phyloP scores from a whole-genome alignment of 2,888 invertebrate genomes.

The Lasioglossum lativentre region DNA sequence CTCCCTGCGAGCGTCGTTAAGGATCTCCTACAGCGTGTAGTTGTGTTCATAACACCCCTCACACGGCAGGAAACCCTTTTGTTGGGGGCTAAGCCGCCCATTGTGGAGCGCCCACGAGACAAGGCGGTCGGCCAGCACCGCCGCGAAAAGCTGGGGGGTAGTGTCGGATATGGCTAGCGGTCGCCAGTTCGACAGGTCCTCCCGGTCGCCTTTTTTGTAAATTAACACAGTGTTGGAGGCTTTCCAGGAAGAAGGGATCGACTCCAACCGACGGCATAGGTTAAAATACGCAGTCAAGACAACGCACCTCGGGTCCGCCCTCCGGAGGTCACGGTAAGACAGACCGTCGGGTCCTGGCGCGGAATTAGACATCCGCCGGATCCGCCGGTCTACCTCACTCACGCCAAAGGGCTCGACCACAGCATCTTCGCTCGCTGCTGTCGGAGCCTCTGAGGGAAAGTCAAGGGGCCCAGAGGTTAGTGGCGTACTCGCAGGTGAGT shows the following conservation, averaged over 20 bases:
- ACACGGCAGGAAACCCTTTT: conserved; percentile 81
- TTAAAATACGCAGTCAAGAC: no score
- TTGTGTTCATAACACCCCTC: conserved; percentile 81
- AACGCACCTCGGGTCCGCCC: not conserved
- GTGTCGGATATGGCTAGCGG: not conserved
- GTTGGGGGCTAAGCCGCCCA: conserved; percentile 43
- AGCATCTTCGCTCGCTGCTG: not conserved
- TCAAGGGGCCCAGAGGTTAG: not conserved
- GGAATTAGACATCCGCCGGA: not conserved
- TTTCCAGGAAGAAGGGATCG: no score
- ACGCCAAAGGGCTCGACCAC: not conserved
- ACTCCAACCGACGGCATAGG: no score
- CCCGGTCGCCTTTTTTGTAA: not conserved
- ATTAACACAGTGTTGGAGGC: not conserved
- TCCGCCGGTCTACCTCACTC: not conserved
- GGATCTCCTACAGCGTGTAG: conserved; percentile 75
- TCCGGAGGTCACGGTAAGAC: not conserved
- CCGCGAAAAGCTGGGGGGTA: not conserved
- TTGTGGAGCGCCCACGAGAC: no score
- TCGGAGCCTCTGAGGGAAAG: not conserved
- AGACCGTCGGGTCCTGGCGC: not conserved
- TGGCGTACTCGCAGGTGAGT: no score
- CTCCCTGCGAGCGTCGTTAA: not conserved
- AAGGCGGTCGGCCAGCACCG: not conserved
- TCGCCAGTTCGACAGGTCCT: not conserved